phyloP scores from a whole-genome alignment of 2,888 invertebrate genomes.

The Trichopria drosophilae region DNA sequence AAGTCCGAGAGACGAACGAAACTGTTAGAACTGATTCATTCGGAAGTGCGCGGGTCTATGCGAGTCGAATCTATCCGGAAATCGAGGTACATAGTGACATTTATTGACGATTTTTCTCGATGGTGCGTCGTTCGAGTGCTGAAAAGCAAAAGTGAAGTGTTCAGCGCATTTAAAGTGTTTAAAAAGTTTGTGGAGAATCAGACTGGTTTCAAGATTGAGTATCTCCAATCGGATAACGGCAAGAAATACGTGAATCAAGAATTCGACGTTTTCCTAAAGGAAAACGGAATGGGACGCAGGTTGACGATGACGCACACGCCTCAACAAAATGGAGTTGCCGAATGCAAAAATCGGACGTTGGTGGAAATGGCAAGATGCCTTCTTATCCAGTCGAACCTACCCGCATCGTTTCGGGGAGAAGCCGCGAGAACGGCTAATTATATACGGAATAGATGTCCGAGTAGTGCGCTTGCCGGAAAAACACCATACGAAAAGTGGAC shows the following conservation, averaged over 20 bases:
- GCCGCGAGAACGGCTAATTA: constrained; percentile 20
- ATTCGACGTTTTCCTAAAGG: constrained; percentile 32
- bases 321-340: constrained; percentile 44
- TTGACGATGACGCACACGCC: constrained; percentile 38
- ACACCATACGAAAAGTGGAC: constrained; percentile 12
- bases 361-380: constrained; percentile 15
- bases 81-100: constrained; percentile 27
- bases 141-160: constrained; percentile 28
- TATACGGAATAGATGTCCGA: constrained; percentile 12
- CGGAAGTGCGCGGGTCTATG: constrained; percentile 19
- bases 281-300: constrained; percentile 38
- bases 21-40: constrained; percentile 8
- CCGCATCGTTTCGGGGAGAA: too few species aligned
- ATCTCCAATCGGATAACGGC: constrained; percentile 34
- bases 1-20: constrained; percentile 3
- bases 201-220: constrained; percentile 27
- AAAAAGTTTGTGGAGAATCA: constrained; percentile 27
- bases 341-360: constrained; percentile 34
- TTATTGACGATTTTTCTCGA: constrained; percentile 31
- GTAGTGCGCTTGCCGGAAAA: constrained; percentile 7
- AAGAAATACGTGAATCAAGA: constrained; percentile 27
- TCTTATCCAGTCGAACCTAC: too few species aligned
- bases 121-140: constrained; percentile 33
- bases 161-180: constrained; percentile 23
- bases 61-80: constrained; percentile 12